phyloP scores from a whole-genome alignment of 92 coral and sea anemone genomes.

The Diadumene lineata region DNA sequence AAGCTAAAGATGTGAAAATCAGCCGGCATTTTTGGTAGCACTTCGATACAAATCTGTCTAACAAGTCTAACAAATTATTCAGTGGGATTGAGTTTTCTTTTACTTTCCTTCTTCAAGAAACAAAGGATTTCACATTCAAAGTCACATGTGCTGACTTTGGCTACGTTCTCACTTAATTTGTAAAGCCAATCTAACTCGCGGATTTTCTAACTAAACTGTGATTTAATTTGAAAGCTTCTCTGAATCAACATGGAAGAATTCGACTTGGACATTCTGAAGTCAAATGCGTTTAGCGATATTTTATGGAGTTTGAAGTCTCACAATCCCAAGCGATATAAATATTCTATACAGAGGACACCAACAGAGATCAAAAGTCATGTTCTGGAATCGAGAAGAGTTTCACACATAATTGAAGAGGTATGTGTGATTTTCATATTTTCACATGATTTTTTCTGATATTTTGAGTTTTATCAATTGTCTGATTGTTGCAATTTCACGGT shows the following conservation, averaged over 20 bases:
- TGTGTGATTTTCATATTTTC: no score
- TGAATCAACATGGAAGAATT: slow-evolving; percentile 57
- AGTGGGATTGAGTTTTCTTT: background rate
- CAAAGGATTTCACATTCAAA: background rate
- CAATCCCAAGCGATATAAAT: slow-evolving; percentile 66
- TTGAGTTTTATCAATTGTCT: no score
- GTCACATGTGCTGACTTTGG: background rate
- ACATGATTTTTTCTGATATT: background rate
- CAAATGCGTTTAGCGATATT: slow-evolving; percentile 60
- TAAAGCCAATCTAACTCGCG: no score
- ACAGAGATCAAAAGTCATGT: slow-evolving; percentile 72
- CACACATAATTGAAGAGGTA: slow-evolving; percentile 79
- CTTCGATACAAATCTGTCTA: no score
- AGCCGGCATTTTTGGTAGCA: no score
- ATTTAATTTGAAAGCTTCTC: background rate
- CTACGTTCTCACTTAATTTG: no score
- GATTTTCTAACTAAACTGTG: background rate
- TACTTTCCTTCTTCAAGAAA: background rate
- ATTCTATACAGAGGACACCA: slow-evolving; percentile 58
- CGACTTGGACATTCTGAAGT: slow-evolving; percentile 64
- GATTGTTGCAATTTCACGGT: background rate
- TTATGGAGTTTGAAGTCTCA: slow-evolving; percentile 70
- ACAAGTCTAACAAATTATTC: no score
- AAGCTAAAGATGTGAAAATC: background rate
- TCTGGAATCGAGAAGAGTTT: slow-evolving; percentile 68